Percentiles rank a stretch among this genome's conserved stretches.
Evolutionary conservation across 2,797 vertebrate genomes (phyloP).

Genomic region (Hirundo rustica): DNA sequence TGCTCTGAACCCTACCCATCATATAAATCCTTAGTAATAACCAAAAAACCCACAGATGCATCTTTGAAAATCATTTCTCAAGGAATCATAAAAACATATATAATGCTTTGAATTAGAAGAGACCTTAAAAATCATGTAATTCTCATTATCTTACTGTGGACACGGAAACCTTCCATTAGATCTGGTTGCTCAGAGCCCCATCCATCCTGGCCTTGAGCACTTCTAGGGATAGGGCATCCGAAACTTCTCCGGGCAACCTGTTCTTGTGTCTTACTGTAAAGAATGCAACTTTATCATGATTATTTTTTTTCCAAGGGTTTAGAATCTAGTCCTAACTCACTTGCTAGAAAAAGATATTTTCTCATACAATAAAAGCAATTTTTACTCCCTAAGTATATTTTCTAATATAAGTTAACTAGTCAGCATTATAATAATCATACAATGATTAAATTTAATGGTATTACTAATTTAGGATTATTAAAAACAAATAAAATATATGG

Average conservation of each 20-base stretch:
- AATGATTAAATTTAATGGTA: neutral
- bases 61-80: neutral
- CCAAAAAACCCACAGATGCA: neutral
- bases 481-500: neutral
- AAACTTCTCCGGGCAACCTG: neutral
- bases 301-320: neutral
- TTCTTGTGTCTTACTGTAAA: neutral
- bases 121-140: neutral
- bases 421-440: neutral
- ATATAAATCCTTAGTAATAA: neutral
- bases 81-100: neutral
- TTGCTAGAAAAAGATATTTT: accelerated
- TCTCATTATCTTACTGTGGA: neutral
- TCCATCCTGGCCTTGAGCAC: neutral
- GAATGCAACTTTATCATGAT: neutral
- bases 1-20: neutral
- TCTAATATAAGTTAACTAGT: neutral
- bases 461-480: neutral
- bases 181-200: neutral
- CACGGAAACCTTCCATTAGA: neutral
- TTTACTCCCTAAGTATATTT: neutral
- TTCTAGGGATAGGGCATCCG: neutral
- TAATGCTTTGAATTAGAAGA: neutral
- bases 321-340: neutral
- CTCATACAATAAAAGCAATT: neutral